Conservation (phyloP, 2,113 vertebrate genomes). For the Megaptera novaeangliae region DNA sequence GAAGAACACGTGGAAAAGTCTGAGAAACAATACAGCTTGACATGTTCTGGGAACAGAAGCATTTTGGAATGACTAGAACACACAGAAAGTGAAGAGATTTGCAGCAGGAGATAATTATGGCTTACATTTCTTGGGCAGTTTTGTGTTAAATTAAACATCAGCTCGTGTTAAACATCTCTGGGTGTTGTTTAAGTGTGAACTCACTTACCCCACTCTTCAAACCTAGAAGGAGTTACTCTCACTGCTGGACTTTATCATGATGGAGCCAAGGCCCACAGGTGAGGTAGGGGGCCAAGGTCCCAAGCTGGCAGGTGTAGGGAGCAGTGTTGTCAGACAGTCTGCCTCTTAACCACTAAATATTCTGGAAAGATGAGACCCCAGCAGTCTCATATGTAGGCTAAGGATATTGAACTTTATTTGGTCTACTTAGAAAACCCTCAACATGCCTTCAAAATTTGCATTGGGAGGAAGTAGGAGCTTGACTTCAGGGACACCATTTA, state of each 20-base stretch:
- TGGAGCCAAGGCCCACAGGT: background rate
- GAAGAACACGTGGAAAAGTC: background rate
- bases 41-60: background rate
- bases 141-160: background rate
- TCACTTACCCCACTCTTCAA: background rate
- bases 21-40: background rate
- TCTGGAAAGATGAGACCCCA: background rate
- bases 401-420: background rate
- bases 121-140: background rate
- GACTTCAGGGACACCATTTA: background rate
- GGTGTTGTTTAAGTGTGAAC: background rate
- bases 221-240: background rate
- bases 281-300: background rate
- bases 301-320: background rate
- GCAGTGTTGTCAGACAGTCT: too few species aligned
- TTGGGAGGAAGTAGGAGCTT: too few species aligned
- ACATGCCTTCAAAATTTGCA: background rate
- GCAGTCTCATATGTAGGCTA: background rate
- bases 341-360: too few species aligned
- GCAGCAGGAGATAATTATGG: background rate
- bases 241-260: background rate
- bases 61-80: background rate
- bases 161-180: too few species aligned
- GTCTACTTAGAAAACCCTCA: background rate
- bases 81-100: background rate